Base-by-base conservation (phyloP, 2,113 vertebrate genomes). In the Empidonax alnorum region DNA sequence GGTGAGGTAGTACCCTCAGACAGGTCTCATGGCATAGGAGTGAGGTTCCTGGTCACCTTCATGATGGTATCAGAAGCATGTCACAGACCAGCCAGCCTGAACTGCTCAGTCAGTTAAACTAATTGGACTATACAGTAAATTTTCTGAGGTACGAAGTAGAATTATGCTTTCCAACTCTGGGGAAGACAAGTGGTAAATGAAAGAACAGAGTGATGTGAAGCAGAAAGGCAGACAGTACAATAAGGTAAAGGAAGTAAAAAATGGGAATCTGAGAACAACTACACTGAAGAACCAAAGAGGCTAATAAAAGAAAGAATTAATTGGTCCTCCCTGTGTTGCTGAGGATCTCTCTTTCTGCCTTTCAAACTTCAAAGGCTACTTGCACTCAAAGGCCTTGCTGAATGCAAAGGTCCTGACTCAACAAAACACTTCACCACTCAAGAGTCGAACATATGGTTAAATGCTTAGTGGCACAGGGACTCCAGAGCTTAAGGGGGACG, bases 351-450 rank as follows among this genome's bases (percentile, higher is more conserved):
- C 56, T 50, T 82, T 73, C 28, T 49, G 58, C 53, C 39, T 79
- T 78, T 88, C 62, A 80, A 59, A 88, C 59, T 73, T 84, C 76
- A 94, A 84, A 91, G n/a, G 55, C 42, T 67, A 77, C 55, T 46
- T 1, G 0, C 25, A 52, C 21, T 88, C 79, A 83, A 31, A 72
- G 41, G 53, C 33, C 0, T 5, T 86, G 67, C 0, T 58, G 46
- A 90, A 86, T 30, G 31, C 33, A 62, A 86, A 88, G 44, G 42
- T 80, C 67, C 53, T 88, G 85, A 94, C 69, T 93, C 50, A 94
- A 71, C 44, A 46, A 49, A 94, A 83, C 58, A 68, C 78, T 82
- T 91, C 41, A 76, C 65, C 46, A 20, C 33, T 78, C 42, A 16
- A 18, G 41, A 72, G 44, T 1, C 31, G 46, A 87, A 61, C 75